Percentiles rank a stretch among this genome's conserved stretches.
Conservation (phyloP, 2,113 vertebrate genomes). For the Odocoileus virginianus region DNA sequence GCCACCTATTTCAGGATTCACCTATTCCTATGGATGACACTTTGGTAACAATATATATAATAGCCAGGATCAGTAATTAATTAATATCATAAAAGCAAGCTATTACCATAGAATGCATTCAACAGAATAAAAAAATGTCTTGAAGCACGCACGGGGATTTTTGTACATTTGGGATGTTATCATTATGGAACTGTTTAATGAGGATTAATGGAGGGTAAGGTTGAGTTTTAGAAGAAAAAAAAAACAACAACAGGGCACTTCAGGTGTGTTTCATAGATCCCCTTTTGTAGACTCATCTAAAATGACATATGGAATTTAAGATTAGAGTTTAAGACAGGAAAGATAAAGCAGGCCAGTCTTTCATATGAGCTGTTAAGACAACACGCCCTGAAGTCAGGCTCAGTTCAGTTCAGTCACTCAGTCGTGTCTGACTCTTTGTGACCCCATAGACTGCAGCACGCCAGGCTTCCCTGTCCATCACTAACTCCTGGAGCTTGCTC, state of each 20-base stretch:
- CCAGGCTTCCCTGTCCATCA: background rate
- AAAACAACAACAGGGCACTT: background rate
- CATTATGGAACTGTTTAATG: background rate
- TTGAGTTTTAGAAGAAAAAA: background rate
- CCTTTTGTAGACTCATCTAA: slow-evolving; percentile 23
- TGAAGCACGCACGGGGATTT: background rate
- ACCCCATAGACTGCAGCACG: background rate
- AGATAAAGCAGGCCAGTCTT: background rate
- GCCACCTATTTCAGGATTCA: background rate
- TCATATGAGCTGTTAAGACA: background rate
- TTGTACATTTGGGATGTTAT: background rate
- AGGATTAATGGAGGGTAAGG: background rate
- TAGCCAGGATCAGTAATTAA: background rate
- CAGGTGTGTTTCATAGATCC: slow-evolving; percentile 1
- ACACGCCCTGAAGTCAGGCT: background rate
- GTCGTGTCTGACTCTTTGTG: background rate
- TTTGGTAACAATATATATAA: slow-evolving; percentile 20
- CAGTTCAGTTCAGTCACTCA: background rate
- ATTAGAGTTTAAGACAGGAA: slow-evolving; percentile 18
- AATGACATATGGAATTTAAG: slow-evolving; percentile 21
- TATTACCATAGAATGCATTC: slow-evolving; percentile 4
- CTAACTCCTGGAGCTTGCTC: background rate
- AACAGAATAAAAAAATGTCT: background rate
- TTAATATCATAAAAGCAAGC: background rate
- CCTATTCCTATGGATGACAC: background rate